A percentile compares a stretch with the other conserved stretches of the same genome.
Conservation (phyloP, 1,140 invertebrate genomes). For the Drosophila orena region DNA sequence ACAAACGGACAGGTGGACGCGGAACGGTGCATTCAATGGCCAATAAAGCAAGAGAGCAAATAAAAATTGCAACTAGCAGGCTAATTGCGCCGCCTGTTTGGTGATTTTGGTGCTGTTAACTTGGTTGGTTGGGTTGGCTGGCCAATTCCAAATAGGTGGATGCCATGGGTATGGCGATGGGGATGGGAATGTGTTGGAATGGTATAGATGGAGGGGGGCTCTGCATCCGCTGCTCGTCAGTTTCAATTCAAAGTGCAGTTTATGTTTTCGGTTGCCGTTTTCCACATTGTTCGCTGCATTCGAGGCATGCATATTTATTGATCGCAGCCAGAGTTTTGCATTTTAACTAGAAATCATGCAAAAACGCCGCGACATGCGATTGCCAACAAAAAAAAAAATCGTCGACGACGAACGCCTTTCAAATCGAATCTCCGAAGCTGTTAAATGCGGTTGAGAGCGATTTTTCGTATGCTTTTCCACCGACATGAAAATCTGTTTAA, state of each 20-base stretch:
- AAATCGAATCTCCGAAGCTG: slow-evolving; percentile 72
- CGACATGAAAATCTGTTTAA: slow-evolving; percentile 64
- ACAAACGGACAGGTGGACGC: background rate
- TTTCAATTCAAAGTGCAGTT: slow-evolving; percentile 37
- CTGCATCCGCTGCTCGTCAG: slow-evolving; percentile 79
- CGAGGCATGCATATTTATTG: slow-evolving; percentile 79
- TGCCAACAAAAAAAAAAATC: slow-evolving; percentile 28
- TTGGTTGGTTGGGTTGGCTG: slow-evolving; percentile 25
- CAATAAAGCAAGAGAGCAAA: slow-evolving; percentile 73
- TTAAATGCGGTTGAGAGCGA: slow-evolving; percentile 68
- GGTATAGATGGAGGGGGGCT: slow-evolving; percentile 27
- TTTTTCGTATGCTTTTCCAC: slow-evolving; percentile 43
- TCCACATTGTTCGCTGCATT: slow-evolving; percentile 68
- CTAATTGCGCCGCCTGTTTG: slow-evolving; percentile 60
- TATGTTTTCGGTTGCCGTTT: slow-evolving; percentile 49
- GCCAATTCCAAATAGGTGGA: slow-evolving; percentile 9
- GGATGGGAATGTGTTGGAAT: background rate
- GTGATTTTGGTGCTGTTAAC: slow-evolving; percentile 42
- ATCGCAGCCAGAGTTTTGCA: slow-evolving; percentile 78
- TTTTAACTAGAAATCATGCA: slow-evolving; percentile 82
- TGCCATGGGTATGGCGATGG: background rate
- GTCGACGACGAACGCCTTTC: slow-evolving; percentile 71
- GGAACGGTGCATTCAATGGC: slow-evolving; percentile 47
- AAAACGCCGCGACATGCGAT: slow-evolving; percentile 66
- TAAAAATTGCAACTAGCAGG: slow-evolving; percentile 55